Evolutionary conservation across 2,888 invertebrate genomes (phyloP).

Genomic region (Ethmia dodecea): DNA sequence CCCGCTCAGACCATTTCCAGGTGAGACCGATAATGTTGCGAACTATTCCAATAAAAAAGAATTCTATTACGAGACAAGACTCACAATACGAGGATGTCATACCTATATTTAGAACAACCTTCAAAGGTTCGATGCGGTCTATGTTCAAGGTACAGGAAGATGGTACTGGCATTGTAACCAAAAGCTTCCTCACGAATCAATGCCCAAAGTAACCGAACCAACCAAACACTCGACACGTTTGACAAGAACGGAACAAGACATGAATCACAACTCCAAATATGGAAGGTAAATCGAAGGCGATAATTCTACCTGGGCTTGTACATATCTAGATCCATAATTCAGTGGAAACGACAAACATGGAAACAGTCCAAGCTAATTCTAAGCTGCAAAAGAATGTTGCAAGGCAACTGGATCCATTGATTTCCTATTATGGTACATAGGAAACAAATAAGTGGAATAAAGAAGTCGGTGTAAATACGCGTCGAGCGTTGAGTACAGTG

Average conservation of each 20-base stretch:
- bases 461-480: slow-evolving; percentile 14
- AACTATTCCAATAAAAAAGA: neutral
- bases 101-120: neutral
- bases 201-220: slow-evolving; percentile 1
- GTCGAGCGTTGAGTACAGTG: slow-evolving; percentile 1
- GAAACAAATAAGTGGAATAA: slow-evolving; percentile 38
- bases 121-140: neutral
- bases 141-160: slow-evolving; percentile 2
- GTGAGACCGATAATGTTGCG: slow-evolving; percentile 8
- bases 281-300: slow-evolving; percentile 33
- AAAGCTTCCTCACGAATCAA: slow-evolving; percentile 14
- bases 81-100: neutral
- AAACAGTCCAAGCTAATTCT: slow-evolving; percentile 36
- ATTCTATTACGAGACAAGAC: neutral
- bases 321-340: slow-evolving; percentile 44
- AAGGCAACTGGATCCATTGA: slow-evolving; percentile 27
- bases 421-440: slow-evolving; percentile 44
- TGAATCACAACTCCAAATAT: slow-evolving; percentile 51
- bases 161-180: slow-evolving; percentile 1
- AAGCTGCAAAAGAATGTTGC: slow-evolving; percentile 37
- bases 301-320: slow-evolving; percentile 34
- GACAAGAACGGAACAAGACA: slow-evolving; percentile 36
- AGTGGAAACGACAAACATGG: slow-evolving; percentile 47
- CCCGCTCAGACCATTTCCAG: slow-evolving; percentile 10
- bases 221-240: slow-evolving; percentile 25